Conservation (phyloP, 2,888 invertebrate species). For the Dolomedes plantarius region DNA sequence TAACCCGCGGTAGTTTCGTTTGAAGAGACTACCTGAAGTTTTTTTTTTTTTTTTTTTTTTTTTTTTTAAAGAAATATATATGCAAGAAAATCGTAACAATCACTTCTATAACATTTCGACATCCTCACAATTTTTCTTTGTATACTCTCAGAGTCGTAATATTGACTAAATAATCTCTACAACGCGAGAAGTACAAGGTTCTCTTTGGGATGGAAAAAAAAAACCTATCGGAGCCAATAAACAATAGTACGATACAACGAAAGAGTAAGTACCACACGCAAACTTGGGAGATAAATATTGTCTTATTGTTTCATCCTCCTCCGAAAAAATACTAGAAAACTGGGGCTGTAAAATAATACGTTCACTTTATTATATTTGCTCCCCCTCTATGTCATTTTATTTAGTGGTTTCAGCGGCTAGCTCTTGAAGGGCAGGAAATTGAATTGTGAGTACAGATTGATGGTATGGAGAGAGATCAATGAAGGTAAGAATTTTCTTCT, state of each 20-base stretch:
- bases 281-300: slow-evolving; percentile 6
- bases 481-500: slow-evolving; percentile 58
- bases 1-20: too few relatives aligned
- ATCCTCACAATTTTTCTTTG: too few relatives aligned
- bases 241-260: background rate
- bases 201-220: too few relatives aligned
- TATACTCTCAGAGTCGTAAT: too few relatives aligned
- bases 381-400: slow-evolving; percentile 40
- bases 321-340: slow-evolving; percentile 24
- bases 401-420: slow-evolving; percentile 27
- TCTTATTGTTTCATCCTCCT: slow-evolving; percentile 21
- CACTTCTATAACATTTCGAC: too few relatives aligned
- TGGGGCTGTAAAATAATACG: slow-evolving; percentile 45
- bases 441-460: slow-evolving; percentile 46
- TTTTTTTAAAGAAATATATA: too few relatives aligned
- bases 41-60: too few relatives aligned
- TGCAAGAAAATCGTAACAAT: too few relatives aligned
- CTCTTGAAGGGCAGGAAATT: slow-evolving; percentile 53
- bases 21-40: too few relatives aligned
- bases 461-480: slow-evolving; percentile 11
- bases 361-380: slow-evolving; percentile 35
- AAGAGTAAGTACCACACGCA: background rate
- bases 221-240: background rate
- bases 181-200: too few relatives aligned
- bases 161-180: too few relatives aligned